phyloP scores from a whole-genome alignment of 37 sponge, comb jelly and placozoan genomes.

The Bolinopsis microptera region DNA sequence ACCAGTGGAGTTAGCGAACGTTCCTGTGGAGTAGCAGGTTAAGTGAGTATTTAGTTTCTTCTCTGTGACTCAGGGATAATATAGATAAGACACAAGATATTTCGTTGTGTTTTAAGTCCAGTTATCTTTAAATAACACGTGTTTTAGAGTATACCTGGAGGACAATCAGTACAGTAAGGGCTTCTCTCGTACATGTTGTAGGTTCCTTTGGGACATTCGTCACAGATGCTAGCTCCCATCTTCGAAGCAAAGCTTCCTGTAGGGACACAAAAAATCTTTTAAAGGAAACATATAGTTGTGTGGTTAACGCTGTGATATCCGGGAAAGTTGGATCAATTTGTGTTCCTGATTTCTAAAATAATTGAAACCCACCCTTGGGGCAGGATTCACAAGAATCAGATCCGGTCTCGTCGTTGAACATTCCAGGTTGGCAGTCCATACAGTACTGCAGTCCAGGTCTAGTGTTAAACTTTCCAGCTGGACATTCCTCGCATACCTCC shows the following conservation, averaged over 20 bases:
- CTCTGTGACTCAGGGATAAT: too few relatives aligned
- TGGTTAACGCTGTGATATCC: too few relatives aligned
- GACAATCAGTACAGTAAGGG: background rate
- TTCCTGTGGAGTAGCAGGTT: background rate
- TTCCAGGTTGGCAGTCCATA: slow-evolving; percentile 20
- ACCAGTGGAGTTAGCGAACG: slow-evolving; percentile 12
- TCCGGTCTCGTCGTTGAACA: background rate
- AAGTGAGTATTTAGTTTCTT: background rate
- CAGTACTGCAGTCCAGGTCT: background rate
- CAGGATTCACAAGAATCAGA: slow-evolving; percentile 6
- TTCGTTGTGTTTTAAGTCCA: too few relatives aligned
- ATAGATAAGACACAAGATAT: too few relatives aligned
- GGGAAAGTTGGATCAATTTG: too few relatives aligned
- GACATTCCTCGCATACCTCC: background rate
- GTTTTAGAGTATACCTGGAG: slow-evolving; percentile 36
- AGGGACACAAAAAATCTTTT: background rate
- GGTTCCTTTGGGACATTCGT: slow-evolving; percentile 14
- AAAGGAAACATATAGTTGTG: too few relatives aligned
- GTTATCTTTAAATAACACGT: too few relatives aligned
- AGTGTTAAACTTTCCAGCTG: slow-evolving; percentile 2
- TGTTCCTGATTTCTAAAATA: too few relatives aligned
- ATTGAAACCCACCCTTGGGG: background rate
- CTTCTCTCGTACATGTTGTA: slow-evolving; percentile 33
- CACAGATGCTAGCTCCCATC: background rate
- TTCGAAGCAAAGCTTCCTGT: background rate